These are phyloP conservation scores for Tetragonula clypearis DNA, from an alignment of 1,140 invertebrate genomes.

Conservation along the genomic window DNA sequence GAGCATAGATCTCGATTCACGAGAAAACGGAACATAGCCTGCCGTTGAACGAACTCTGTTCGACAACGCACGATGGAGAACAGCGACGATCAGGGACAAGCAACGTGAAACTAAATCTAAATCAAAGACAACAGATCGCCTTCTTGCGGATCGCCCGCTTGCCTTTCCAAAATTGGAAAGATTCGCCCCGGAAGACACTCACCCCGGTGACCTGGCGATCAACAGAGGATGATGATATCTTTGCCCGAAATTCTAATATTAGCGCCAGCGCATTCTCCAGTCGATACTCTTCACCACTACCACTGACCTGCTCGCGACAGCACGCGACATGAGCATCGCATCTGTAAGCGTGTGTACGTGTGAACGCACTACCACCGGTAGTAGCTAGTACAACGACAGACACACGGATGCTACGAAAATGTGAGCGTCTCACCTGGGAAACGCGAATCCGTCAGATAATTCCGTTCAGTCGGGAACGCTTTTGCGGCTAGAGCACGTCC, in stretches of 20 bases:
- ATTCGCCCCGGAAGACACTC: slow-evolving; percentile 25
- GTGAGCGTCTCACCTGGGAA: slow-evolving; percentile 54
- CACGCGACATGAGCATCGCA: slow-evolving; percentile 33
- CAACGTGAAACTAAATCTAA: neutral
- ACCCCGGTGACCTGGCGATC: slow-evolving; percentile 26
- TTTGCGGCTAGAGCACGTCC: neutral
- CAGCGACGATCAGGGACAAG: neutral
- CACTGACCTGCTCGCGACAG: neutral
- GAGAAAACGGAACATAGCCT: neutral
- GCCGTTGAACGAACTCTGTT: neutral
- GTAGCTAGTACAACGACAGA: slow-evolving; percentile 9
- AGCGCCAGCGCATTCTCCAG: slow-evolving; percentile 56
- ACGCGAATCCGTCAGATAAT: slow-evolving; percentile 45
- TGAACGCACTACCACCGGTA: neutral
- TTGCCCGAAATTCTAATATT: slow-evolving; percentile 71
- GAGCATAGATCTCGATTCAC: neutral
- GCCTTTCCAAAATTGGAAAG: neutral
- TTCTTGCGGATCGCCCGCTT: neutral
- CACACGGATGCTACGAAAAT: slow-evolving; percentile 42
- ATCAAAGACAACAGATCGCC: neutral
- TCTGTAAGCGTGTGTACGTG: slow-evolving; percentile 17
- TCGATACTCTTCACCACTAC: slow-evolving; percentile 65
- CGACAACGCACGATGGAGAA: neutral
- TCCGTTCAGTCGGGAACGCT: slow-evolving; percentile 1
- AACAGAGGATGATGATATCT: slow-evolving; percentile 35